Percentiles rank a stretch among this genome's conserved stretches.
phyloP scores from a whole-genome alignment of 2,797 vertebrate genomes.

The Oophaga sylvatica region DNA sequence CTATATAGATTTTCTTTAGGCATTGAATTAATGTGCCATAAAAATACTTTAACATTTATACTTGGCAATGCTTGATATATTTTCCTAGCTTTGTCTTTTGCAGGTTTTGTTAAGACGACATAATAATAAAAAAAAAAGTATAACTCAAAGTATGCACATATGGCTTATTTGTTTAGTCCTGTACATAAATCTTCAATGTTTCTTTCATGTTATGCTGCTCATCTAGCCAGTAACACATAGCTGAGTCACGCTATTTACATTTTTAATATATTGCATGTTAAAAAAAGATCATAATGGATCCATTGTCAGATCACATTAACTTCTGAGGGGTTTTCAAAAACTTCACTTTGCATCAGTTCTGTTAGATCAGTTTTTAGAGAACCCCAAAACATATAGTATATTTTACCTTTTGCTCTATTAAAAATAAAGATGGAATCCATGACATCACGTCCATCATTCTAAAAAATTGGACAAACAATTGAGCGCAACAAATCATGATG shows the following conservation, averaged over 20 bases:
- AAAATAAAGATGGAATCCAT: background rate
- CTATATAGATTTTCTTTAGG: slow-evolving; percentile 71
- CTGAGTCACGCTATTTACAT: background rate
- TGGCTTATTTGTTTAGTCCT: background rate
- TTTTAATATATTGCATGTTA: background rate
- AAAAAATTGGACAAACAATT: background rate
- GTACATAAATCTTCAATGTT: background rate
- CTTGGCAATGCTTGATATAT: slow-evolving; percentile 63
- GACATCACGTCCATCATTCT: background rate
- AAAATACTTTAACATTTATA: slow-evolving; percentile 71
- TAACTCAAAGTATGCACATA: slow-evolving; percentile 20
- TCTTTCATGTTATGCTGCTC: background rate
- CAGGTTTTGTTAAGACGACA: slow-evolving; percentile 31
- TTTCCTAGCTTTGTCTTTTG: slow-evolving; percentile 35
- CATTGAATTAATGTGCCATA: slow-evolving; percentile 70
- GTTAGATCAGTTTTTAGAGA: background rate
- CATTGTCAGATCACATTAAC: background rate
- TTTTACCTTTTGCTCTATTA: background rate
- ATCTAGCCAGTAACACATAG: background rate
- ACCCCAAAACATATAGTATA: background rate
- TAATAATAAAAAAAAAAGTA: slow-evolving; percentile 11
- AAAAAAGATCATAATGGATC: background rate
- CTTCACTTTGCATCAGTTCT: background rate
- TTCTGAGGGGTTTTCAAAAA: background rate
- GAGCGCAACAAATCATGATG: background rate